A percentile compares a stretch with the other conserved stretches of the same genome.
These are phyloP conservation scores for Drosophila nr. perissopoda DNA, from an alignment of 2,888 invertebrate genomes.

Conservation along the genomic window DNA sequence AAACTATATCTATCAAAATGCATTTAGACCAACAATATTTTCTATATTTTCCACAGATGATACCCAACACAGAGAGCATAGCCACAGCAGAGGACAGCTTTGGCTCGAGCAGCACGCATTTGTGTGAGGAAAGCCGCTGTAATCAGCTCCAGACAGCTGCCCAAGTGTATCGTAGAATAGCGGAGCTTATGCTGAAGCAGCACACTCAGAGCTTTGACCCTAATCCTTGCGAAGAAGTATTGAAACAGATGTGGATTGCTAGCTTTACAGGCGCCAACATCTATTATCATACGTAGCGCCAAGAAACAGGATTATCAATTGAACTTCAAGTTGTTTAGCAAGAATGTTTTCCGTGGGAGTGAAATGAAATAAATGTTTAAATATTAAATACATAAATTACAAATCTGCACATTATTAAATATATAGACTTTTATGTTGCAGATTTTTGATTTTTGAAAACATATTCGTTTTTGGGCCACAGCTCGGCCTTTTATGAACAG, in stretches of 20 bases:
- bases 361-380: neutral
- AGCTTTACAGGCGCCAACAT: conserved; percentile 61
- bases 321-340: neutral
- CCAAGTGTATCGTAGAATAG: conserved; percentile 50
- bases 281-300: conserved; percentile 49
- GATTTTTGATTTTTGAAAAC: too few relatives aligned
- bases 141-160: conserved; percentile 52
- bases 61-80: conserved; percentile 49
- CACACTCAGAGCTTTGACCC: neutral
- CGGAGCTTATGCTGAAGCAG: conserved; percentile 32
- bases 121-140: conserved; percentile 58
- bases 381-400: neutral
- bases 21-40: neutral
- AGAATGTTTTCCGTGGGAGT: neutral
- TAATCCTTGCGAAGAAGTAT: conserved; percentile 4
- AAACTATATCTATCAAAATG: neutral
- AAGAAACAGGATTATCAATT: neutral
- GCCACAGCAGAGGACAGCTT: conserved; percentile 10
- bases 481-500: too few relatives aligned
- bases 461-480: too few relatives aligned
- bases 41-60: conserved; percentile 40
- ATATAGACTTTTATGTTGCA: too few relatives aligned
- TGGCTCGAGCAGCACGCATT: neutral
- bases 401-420: too few relatives aligned
- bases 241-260: conserved; percentile 63